phyloP scores from a whole-genome alignment of 1,140 invertebrate species.

The Zaprionus camerounensis region DNA sequence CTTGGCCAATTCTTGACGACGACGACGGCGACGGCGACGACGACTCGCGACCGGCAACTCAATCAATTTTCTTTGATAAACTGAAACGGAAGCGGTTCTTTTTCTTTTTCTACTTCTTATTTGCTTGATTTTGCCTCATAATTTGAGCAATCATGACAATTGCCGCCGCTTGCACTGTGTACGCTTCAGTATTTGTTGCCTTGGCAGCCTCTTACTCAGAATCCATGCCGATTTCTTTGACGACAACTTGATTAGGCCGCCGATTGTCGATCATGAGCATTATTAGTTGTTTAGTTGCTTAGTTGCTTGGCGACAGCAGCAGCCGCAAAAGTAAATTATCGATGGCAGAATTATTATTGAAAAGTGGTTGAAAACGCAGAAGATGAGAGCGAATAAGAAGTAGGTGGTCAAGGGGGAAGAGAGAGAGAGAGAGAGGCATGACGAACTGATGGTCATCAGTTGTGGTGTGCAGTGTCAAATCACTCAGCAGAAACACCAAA shows the following conservation, averaged over 20 bases:
- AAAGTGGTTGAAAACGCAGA: constrained; percentile 36
- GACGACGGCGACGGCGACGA: too few species aligned
- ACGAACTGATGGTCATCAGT: not conserved
- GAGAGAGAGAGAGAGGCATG: not conserved
- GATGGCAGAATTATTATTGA: constrained; percentile 52
- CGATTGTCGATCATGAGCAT: constrained; percentile 61
- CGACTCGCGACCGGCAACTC: constrained; percentile 26
- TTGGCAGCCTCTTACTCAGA: constrained; percentile 53
- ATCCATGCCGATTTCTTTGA: constrained; percentile 75
- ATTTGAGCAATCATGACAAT: constrained; percentile 60
- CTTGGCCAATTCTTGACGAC: constrained; percentile 4
- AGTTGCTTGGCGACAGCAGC: constrained; percentile 20
- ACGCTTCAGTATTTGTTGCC: constrained; percentile 45
- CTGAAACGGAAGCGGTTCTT: constrained; percentile 76
- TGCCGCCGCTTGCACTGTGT: constrained; percentile 28
- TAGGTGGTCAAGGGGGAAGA: not conserved
- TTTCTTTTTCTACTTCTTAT: constrained; percentile 1
- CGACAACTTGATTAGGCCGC: constrained; percentile 65
- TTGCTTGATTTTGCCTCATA: constrained; percentile 42
- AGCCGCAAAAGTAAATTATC: constrained; percentile 75
- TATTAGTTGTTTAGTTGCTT: constrained; percentile 24
- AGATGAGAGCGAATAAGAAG: constrained; percentile 25
- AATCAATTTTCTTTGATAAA: constrained; percentile 77
- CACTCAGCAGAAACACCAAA: constrained; percentile 74
- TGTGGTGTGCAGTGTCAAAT: constrained; percentile 57